These are phyloP conservation scores for Drosophila jambulina DNA, from an alignment of 1,140 invertebrate species.

Conservation along the genomic window DNA sequence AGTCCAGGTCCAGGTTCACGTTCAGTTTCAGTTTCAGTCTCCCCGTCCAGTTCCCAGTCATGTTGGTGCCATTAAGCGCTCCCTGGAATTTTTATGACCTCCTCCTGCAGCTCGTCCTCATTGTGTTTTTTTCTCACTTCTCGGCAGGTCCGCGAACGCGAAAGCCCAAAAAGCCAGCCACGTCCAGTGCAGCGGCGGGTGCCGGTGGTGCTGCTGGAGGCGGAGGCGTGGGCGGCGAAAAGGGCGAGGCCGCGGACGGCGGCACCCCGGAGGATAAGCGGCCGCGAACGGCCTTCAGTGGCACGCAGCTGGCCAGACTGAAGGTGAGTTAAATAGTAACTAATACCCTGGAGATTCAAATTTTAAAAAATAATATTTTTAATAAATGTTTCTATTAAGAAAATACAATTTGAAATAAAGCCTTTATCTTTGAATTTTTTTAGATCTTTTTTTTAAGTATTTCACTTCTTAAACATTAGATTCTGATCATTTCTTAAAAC, in stretches of 20 bases:
- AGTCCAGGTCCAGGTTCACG: not conserved
- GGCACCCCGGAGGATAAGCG: slow-evolving; percentile 93
- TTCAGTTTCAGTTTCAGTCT: not conserved
- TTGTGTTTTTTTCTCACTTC: slow-evolving; percentile 5
- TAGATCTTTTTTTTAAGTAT: too few relatives aligned
- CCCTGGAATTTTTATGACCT: slow-evolving; percentile 83
- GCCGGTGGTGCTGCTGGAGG: not conserved
- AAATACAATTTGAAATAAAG: not conserved
- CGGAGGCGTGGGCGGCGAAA: slow-evolving; percentile 61
- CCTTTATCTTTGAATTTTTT: too few relatives aligned
- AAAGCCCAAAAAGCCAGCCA: slow-evolving; percentile 90
- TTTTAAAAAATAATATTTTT: too few relatives aligned
- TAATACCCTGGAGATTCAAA: too few relatives aligned
- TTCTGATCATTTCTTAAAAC: too few relatives aligned
- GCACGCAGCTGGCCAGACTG: slow-evolving; percentile 95
- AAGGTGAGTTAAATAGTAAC: slow-evolving; percentile 87
- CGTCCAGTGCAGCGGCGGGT: slow-evolving; percentile 72
- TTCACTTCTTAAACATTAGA: too few relatives aligned
- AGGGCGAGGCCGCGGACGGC: slow-evolving; percentile 34
- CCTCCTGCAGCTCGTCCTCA: slow-evolving; percentile 12
- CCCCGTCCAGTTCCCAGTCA: slow-evolving; percentile 44
- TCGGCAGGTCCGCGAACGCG: slow-evolving; percentile 94
- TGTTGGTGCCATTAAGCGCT: slow-evolving; percentile 73
- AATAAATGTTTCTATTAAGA: not conserved
- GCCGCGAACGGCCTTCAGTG: slow-evolving; percentile 98